Evolutionary conservation across 1,140 invertebrate species (phyloP).

Genomic region (honey bee (Apis mellifera)): DNA sequence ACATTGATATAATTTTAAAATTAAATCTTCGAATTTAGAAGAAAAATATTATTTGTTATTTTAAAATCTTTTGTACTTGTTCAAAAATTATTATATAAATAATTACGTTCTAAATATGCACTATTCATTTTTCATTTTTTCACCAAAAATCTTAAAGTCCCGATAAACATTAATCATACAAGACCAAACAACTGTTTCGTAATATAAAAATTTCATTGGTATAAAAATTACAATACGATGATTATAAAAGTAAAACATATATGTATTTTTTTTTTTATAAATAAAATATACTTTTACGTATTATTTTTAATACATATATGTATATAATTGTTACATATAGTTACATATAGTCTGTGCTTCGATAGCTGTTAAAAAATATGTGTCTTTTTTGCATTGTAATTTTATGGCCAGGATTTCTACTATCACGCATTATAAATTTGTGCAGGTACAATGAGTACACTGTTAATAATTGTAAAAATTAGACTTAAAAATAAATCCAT

Average conservation of each 20-base stretch:
- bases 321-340: constrained; percentile 42
- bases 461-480: constrained; percentile 20
- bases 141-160: background rate
- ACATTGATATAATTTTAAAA: background rate
- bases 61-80: background rate
- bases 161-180: background rate
- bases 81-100: background rate
- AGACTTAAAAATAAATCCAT: background rate
- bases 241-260: constrained; percentile 45
- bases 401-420: constrained; percentile 28
- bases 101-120: background rate
- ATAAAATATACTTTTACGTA: constrained; percentile 28
- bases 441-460: constrained; percentile 30
- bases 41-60: background rate
- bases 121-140: background rate
- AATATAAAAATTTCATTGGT: constrained; percentile 20
- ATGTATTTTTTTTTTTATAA: constrained; percentile 15
- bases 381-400: constrained; percentile 3
- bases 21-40: background rate
- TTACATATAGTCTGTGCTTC: constrained; percentile 10
- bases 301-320: background rate
- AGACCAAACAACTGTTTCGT: background rate
- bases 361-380: constrained; percentile 22
- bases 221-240: constrained; percentile 33
- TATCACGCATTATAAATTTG: constrained; percentile 14